Conservation (phyloP, 2,797 vertebrate species). For the Leptatherina wallacei region DNA sequence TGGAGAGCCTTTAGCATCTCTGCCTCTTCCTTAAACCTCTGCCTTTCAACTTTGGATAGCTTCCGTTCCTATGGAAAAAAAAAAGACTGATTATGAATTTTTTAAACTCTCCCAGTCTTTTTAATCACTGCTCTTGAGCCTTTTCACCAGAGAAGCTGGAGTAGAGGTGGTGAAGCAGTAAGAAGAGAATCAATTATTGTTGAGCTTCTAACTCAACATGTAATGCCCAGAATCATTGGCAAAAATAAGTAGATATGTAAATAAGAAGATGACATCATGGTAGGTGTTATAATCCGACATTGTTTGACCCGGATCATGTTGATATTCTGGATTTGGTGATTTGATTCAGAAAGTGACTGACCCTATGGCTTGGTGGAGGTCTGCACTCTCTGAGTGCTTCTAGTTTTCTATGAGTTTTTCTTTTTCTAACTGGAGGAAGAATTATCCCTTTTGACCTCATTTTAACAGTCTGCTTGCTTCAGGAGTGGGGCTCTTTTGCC, state of each 20-base stretch:
- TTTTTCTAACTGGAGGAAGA: slow-evolving; percentile 2
- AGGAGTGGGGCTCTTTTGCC: slow-evolving; percentile 5
- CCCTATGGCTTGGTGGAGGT: too few species aligned
- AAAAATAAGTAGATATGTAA: too few species aligned
- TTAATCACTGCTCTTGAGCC: neutral
- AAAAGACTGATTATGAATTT: slow-evolving; percentile 1
- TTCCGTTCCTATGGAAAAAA: slow-evolving; percentile 89
- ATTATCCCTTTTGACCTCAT: neutral
- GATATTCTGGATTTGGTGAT: too few species aligned
- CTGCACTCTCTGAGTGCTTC: neutral
- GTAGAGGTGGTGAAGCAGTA: neutral
- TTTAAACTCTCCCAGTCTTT: neutral
- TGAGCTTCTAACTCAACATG: too few species aligned
- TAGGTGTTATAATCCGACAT: too few species aligned
- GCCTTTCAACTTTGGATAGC: slow-evolving; percentile 93
- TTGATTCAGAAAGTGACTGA: too few species aligned
- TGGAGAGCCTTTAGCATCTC: slow-evolving; percentile 98
- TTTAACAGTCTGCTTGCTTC: slow-evolving; percentile 4
- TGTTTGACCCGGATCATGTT: too few species aligned
- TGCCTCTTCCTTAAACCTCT: slow-evolving; percentile 98
- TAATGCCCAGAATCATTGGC: too few species aligned
- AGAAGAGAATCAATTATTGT: neutral
- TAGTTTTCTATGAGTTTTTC: neutral
- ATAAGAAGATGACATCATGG: too few species aligned
- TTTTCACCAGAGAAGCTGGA: slow-evolving; percentile 4